Conservation (phyloP, 2,797 vertebrate species). For the Notolabrus celidotus region DNA sequence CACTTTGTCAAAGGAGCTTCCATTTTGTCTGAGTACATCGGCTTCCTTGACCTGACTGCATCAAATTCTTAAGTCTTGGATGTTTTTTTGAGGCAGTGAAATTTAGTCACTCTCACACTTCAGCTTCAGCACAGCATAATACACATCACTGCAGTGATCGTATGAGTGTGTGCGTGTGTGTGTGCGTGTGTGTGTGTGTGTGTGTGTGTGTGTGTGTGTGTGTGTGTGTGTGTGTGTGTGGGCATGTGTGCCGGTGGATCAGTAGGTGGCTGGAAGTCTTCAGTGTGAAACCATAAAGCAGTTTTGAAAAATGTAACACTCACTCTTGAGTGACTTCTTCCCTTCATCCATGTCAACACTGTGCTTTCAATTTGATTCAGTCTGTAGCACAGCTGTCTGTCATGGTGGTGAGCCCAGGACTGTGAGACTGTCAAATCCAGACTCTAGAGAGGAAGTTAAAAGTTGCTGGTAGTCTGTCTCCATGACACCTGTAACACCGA, state of each 20-base stretch:
- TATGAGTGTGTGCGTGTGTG: conserved; percentile 15
- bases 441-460: conserved; percentile 29
- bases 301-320: conserved; percentile 48
- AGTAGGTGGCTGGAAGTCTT: conserved; percentile 31
- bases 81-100: conserved; percentile 35
- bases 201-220: too few species aligned
- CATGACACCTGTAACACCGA: conserved; percentile 35
- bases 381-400: conserved; percentile 57
- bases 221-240: too few species aligned
- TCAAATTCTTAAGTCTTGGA: conserved; percentile 40
- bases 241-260: too few species aligned
- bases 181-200: too few species aligned
- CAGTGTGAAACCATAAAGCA: conserved; percentile 47
- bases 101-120: conserved; percentile 49
- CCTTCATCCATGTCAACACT: conserved; percentile 55
- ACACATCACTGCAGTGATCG: conserved; percentile 43
- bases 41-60: conserved; percentile 38
- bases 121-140: conserved; percentile 33
- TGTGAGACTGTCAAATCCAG: conserved; percentile 20
- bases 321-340: conserved; percentile 49
- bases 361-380: conserved; percentile 54
- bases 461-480: conserved; percentile 21
- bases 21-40: conserved; percentile 1
- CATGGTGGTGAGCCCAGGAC: conserved; percentile 45
- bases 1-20: conserved; percentile 41